phyloP scores from a whole-genome alignment of 2,113 vertebrate species.

The Microtus pennsylvanicus region DNA sequence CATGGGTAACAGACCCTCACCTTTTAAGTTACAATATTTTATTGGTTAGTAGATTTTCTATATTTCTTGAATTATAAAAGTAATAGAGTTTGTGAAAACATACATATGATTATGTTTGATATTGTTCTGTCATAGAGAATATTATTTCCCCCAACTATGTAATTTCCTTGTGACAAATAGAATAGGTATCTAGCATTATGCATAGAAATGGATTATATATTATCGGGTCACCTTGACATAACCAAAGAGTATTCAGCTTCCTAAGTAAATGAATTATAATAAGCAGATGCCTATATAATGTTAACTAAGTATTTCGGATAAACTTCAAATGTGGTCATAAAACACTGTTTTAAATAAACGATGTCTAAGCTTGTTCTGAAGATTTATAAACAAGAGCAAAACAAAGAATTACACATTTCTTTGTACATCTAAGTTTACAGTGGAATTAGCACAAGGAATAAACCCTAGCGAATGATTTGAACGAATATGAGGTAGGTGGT shows the following conservation, averaged over 20 bases:
- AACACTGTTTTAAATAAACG: slow-evolving; percentile 61
- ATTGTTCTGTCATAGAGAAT: neutral
- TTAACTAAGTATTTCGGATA: slow-evolving; percentile 42
- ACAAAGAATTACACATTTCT: slow-evolving; percentile 69
- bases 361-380: slow-evolving; percentile 60
- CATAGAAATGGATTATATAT: neutral
- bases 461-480: slow-evolving; percentile 47
- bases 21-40: neutral
- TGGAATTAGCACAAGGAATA: slow-evolving; percentile 75
- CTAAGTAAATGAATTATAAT: slow-evolving; percentile 40
- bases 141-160: neutral
- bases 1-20: neutral
- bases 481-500: slow-evolving; percentile 25
- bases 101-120: neutral
- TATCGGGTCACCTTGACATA: neutral
- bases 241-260: slow-evolving; percentile 25
- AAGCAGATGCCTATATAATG: slow-evolving; percentile 27
- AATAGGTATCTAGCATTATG: neutral
- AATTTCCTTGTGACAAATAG: neutral
- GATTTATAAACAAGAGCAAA: slow-evolving; percentile 72
- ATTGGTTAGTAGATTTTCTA: neutral
- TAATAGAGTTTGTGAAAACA: neutral
- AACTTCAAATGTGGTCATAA: slow-evolving; percentile 41
- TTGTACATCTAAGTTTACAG: slow-evolving; percentile 76
- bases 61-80: neutral